Conservation (phyloP, 1,140 invertebrate species). For the Chymomyza costata region DNA sequence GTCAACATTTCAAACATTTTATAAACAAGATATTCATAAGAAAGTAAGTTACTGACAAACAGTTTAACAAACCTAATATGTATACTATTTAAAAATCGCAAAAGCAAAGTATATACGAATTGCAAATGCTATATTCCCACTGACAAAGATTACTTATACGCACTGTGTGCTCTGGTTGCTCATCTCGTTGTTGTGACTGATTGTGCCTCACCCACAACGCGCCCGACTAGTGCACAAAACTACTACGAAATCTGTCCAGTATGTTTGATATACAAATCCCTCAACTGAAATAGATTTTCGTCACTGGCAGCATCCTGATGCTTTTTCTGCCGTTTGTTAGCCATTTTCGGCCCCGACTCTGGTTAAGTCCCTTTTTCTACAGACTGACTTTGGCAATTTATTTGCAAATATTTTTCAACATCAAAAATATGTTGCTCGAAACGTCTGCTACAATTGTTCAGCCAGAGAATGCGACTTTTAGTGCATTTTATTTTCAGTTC, state of each 20-base stretch:
- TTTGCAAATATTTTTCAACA: slow-evolving; percentile 65
- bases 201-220: slow-evolving; percentile 32
- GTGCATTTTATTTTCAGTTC: slow-evolving; percentile 24
- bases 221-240: slow-evolving; percentile 15
- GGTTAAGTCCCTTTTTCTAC: neutral
- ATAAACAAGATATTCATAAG: no score
- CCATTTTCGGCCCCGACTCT: slow-evolving; percentile 56
- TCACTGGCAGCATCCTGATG: slow-evolving; percentile 54
- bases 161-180: no score
- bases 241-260: slow-evolving; percentile 49
- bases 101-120: no score
- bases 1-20: no score
- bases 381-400: slow-evolving; percentile 48
- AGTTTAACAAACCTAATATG: no score
- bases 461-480: neutral
- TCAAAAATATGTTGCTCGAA: slow-evolving; percentile 51
- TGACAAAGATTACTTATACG: slow-evolving; percentile 52
- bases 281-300: slow-evolving; percentile 73
- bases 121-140: no score
- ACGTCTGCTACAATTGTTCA: slow-evolving; percentile 32
- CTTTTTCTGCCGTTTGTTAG: slow-evolving; percentile 56
- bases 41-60: no score
- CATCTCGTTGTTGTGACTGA: no score
- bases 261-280: slow-evolving; percentile 70
- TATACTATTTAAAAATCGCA: no score